Evolutionary conservation across 2,888 invertebrate species (phyloP).

Genomic region (Anorthoa munda): DNA sequence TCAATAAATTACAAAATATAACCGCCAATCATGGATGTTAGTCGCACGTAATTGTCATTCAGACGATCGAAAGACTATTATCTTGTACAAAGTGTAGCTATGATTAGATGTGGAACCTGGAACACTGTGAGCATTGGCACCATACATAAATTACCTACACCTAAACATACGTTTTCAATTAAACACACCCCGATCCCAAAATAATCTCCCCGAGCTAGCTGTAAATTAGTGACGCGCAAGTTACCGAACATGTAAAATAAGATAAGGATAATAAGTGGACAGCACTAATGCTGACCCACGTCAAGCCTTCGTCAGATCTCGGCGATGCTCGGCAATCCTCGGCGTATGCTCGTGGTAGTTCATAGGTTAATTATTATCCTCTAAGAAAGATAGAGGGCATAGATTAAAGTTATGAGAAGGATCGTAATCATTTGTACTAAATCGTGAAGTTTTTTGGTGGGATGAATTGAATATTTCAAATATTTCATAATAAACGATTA

Average conservation of each 20-base stretch:
- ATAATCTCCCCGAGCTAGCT: slow-evolving; percentile 25
- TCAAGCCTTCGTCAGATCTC: slow-evolving; percentile 64
- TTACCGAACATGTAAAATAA: slow-evolving; percentile 56
- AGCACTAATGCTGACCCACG: slow-evolving; percentile 59
- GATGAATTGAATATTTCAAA: too few relatives aligned
- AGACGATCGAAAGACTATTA: too few relatives aligned
- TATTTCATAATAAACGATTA: too few relatives aligned
- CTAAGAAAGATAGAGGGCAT: slow-evolving; percentile 17
- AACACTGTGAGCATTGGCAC: background rate
- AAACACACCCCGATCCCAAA: slow-evolving; percentile 14
- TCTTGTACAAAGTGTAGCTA: too few relatives aligned
- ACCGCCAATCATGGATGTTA: too few relatives aligned
- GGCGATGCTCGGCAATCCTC: slow-evolving; percentile 38
- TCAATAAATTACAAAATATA: too few relatives aligned
- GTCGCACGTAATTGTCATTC: too few relatives aligned
- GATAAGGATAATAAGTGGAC: slow-evolving; percentile 57
- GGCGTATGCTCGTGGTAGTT: slow-evolving; percentile 54
- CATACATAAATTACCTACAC: background rate
- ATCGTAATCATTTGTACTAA: too few relatives aligned
- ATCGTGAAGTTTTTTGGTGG: too few relatives aligned
- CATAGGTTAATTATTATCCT: slow-evolving; percentile 66
- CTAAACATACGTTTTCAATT: slow-evolving; percentile 37
- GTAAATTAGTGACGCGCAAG: slow-evolving; percentile 45
- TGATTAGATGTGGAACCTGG: background rate
- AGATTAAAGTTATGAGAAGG: background rate